phyloP scores from a whole-genome alignment of 2,797 vertebrate genomes.

The Manis crassicaudata region DNA sequence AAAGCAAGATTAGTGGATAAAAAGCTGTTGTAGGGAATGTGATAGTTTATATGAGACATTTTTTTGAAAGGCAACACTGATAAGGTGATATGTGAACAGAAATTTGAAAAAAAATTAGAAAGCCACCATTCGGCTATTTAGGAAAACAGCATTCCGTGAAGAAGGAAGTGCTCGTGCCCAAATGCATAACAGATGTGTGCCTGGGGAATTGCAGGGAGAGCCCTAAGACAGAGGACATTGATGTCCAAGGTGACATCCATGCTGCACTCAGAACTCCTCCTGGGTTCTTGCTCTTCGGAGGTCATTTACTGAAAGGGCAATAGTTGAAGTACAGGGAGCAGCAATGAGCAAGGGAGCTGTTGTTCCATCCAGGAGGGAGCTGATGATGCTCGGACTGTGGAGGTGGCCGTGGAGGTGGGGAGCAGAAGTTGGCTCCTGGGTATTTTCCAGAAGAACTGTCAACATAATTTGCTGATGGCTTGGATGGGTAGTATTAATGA shows the following conservation, averaged over 20 bases:
- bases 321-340: not conserved
- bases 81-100: not conserved
- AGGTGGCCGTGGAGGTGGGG: not conserved
- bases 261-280: not conserved
- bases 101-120: conserved; percentile 18
- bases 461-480: not conserved
- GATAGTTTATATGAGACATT: not conserved
- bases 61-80: not conserved
- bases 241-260: not conserved
- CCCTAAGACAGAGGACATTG: not conserved
- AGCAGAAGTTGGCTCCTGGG: not conserved
- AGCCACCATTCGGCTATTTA: not conserved
- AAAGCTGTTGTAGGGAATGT: not conserved
- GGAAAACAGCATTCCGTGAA: not conserved
- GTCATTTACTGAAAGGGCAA: not conserved
- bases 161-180: not conserved
- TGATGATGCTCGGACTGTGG: not conserved
- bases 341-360: not conserved
- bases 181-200: not conserved
- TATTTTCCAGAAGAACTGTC: not conserved
- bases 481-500: not conserved
- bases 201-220: not conserved
- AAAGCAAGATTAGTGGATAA: not conserved
- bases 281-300: not conserved
- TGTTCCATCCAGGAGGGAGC: not conserved